Evolutionary conservation across 2,797 vertebrate genomes (phyloP).

Genomic region (Amphiprion clarkii): DNA sequence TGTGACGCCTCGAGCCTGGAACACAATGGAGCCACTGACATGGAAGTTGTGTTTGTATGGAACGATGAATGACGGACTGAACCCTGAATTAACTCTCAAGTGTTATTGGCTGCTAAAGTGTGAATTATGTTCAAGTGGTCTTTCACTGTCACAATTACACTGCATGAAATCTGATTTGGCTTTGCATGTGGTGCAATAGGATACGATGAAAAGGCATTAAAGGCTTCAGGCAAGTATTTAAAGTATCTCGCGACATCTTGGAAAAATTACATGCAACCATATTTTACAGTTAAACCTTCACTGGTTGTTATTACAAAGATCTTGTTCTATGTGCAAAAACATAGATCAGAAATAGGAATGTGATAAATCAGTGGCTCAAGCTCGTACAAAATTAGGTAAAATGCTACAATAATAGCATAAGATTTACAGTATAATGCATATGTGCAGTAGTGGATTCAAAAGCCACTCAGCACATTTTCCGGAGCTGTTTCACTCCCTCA

Average conservation of each 20-base stretch:
- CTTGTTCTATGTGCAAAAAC: constrained; percentile 25
- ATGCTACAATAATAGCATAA: constrained; percentile 1
- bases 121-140: constrained; percentile 14
- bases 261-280: constrained; percentile 32
- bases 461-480: constrained; percentile 25
- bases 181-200: constrained; percentile 16
- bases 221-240: constrained; percentile 23
- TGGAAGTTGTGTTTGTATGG: not conserved
- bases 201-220: constrained; percentile 33
- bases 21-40: constrained; percentile 42
- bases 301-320: constrained; percentile 34
- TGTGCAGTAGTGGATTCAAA: constrained; percentile 22
- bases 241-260: constrained; percentile 33
- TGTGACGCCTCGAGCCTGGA: constrained; percentile 9
- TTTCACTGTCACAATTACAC: constrained; percentile 35
- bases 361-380: constrained; percentile 1
- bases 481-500: constrained; percentile 41
- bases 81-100: constrained; percentile 25
- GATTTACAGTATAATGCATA: not conserved
- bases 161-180: constrained; percentile 37
- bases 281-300: constrained; percentile 22
- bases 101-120: constrained; percentile 5
- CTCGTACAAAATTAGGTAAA: not conserved
- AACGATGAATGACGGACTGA: constrained; percentile 9
- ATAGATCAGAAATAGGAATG: not conserved